These are phyloP conservation scores for Heliconius eleuchia DNA, from an alignment of 1,140 invertebrate species.

Conservation along the genomic window DNA sequence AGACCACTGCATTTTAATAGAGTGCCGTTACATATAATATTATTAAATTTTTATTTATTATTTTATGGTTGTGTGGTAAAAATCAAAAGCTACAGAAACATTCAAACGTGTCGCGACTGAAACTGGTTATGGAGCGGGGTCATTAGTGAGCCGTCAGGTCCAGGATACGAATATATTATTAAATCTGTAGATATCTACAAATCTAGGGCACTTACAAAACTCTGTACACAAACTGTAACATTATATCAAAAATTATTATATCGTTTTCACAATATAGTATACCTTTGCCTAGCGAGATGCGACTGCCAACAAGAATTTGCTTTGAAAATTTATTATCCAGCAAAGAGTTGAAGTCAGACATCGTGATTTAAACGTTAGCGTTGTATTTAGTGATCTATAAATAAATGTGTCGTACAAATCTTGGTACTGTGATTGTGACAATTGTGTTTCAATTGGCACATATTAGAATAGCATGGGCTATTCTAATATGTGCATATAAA, in stretches of 20 bases:
- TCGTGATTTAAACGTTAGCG: constrained; percentile 35
- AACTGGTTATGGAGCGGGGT: constrained; percentile 39
- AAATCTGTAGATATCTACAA: constrained; percentile 41
- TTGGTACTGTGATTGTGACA: constrained; percentile 25
- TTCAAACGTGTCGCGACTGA: constrained; percentile 21
- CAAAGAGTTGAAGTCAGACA: background rate
- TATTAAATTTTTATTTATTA: constrained; percentile 16
- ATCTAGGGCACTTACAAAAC: constrained; percentile 44
- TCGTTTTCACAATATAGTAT: constrained; percentile 20
- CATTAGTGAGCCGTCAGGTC: constrained; percentile 31
- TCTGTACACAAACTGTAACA: constrained; percentile 23
- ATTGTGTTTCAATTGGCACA: constrained; percentile 26
- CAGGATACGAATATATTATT: constrained; percentile 41
- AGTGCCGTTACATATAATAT: constrained; percentile 18
- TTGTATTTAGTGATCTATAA: constrained; percentile 20
- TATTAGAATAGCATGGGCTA: background rate
- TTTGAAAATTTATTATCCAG: background rate
- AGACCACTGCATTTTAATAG: constrained; percentile 12
- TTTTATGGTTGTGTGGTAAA: constrained; percentile 17
- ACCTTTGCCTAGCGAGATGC: background rate
- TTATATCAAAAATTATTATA: constrained; percentile 10
- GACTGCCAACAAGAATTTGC: constrained; percentile 1
- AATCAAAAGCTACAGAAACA: constrained; percentile 17
- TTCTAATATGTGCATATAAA: background rate
- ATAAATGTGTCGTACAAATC: constrained; percentile 17